Percentiles rank a stretch among this genome's conserved stretches.
These are phyloP conservation scores for Coleophora flavipennella DNA, from an alignment of 2,888 invertebrate species.

Conservation along the genomic window DNA sequence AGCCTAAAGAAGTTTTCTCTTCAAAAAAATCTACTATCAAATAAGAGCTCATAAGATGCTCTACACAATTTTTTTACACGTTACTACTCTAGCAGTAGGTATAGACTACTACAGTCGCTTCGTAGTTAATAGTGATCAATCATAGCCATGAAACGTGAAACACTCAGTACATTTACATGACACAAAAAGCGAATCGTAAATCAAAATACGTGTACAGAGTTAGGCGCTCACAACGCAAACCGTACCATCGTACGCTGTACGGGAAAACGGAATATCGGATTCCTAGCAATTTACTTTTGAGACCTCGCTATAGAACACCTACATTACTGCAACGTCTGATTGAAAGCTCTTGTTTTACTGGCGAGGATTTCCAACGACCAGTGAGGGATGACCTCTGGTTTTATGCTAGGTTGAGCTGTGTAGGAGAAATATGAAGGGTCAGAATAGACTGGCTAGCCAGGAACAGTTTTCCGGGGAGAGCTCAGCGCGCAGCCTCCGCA, in stretches of 20 bases:
- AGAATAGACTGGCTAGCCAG: conserved; percentile 28
- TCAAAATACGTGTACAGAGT: conserved; percentile 38
- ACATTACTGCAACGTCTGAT: conserved; percentile 28
- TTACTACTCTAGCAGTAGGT: too few relatives aligned
- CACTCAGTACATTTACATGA: conserved; percentile 18
- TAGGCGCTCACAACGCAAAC: conserved; percentile 24
- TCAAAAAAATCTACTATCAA: too few relatives aligned
- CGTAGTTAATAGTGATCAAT: conserved; percentile 2
- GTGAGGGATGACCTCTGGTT: conserved; percentile 30
- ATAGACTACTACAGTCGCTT: too few relatives aligned
- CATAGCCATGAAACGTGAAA: conserved; percentile 13
- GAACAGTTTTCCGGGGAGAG: conserved; percentile 33
- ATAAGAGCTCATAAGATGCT: too few relatives aligned
- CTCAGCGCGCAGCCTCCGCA: conserved; percentile 55
- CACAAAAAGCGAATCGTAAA: conserved; percentile 36
- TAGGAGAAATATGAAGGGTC: conserved; percentile 27
- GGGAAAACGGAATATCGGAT: conserved; percentile 35
- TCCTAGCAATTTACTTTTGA: conserved; percentile 35
- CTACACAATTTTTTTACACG: too few relatives aligned
- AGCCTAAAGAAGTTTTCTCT: too few relatives aligned
- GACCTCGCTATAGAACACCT: conserved; percentile 27
- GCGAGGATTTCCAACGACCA: conserved; percentile 28
- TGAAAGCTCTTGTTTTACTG: conserved; percentile 30
- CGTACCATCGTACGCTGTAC: conserved; percentile 23
- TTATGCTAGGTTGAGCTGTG: conserved; percentile 17